Conservation (phyloP, 2,113 vertebrate species). For the Serilophus lunatus region DNA sequence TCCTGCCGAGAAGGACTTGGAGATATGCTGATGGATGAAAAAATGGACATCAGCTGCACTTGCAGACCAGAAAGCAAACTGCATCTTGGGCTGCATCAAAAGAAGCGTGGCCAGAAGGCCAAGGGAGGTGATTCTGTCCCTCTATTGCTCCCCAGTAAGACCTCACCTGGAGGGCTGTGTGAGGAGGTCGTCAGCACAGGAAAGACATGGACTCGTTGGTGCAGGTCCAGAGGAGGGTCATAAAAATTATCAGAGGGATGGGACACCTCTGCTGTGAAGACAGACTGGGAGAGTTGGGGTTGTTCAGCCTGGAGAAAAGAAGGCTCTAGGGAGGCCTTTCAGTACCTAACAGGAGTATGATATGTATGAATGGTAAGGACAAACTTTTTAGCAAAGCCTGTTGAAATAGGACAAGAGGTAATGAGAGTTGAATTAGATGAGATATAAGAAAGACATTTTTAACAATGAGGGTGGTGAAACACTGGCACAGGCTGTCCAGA, state of each 20-base stretch:
- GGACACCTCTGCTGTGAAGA: background rate
- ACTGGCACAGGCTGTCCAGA: background rate
- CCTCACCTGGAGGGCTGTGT: background rate
- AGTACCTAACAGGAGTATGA: background rate
- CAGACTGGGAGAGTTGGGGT: background rate
- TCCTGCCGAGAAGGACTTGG: background rate
- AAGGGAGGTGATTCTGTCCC: background rate
- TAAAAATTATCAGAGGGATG: too few relatives aligned
- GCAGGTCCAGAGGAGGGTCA: background rate
- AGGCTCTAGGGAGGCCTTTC: background rate
- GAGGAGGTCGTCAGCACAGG: rapidly evolving
- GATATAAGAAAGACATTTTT: background rate
- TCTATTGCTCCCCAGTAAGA: background rate
- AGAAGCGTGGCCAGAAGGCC: rapidly evolving
- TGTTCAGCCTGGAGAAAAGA: background rate
- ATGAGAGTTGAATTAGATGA: background rate
- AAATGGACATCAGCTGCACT: background rate
- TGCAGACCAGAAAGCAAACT: background rate
- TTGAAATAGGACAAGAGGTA: background rate
- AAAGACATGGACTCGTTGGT: background rate
- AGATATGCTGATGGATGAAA: background rate
- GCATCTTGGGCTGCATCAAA: background rate
- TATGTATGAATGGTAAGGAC: background rate
- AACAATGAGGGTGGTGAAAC: background rate
- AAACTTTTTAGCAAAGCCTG: background rate